Conservation (phyloP, 2,113 vertebrate species). For the Callochromis pleurospilus region DNA sequence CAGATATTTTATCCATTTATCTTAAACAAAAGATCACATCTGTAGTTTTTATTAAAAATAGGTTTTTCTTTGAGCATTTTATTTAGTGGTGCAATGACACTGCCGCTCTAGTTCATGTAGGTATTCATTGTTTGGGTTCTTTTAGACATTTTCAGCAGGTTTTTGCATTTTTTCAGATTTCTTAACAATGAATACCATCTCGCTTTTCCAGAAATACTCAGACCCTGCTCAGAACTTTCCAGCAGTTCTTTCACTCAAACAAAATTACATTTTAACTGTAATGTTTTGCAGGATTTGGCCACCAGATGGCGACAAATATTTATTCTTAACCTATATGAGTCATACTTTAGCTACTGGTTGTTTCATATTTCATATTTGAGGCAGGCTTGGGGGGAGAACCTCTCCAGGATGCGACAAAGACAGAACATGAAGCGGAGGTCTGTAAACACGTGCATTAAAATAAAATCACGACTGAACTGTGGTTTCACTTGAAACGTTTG, state of each 20-base stretch:
- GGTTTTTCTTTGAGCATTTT: background rate
- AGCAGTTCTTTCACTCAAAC: background rate
- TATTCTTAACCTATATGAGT: background rate
- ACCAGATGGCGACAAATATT: conserved; percentile 9
- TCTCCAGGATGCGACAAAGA: background rate
- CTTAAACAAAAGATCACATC: too few relatives aligned
- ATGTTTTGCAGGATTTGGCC: background rate
- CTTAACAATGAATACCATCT: background rate
- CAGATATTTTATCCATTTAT: too few relatives aligned
- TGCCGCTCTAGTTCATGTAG: rapidly evolving
- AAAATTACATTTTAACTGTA: background rate
- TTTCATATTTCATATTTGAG: rapidly evolving
- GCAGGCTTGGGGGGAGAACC: background rate
- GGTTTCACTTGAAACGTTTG: background rate
- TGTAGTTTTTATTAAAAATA: too few relatives aligned
- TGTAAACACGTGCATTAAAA: background rate
- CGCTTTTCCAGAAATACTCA: background rate
- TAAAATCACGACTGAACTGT: background rate
- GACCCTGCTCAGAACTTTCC: background rate
- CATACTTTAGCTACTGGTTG: background rate
- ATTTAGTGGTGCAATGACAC: background rate
- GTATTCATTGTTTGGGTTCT: background rate
- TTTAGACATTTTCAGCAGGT: background rate
- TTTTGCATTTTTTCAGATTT: background rate
- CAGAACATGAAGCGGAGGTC: rapidly evolving